A percentile compares a stretch with the other conserved stretches of the same genome.
Evolutionary conservation across 1,140 invertebrate genomes (phyloP).

Genomic region (Heliconius nattereri): DNA sequence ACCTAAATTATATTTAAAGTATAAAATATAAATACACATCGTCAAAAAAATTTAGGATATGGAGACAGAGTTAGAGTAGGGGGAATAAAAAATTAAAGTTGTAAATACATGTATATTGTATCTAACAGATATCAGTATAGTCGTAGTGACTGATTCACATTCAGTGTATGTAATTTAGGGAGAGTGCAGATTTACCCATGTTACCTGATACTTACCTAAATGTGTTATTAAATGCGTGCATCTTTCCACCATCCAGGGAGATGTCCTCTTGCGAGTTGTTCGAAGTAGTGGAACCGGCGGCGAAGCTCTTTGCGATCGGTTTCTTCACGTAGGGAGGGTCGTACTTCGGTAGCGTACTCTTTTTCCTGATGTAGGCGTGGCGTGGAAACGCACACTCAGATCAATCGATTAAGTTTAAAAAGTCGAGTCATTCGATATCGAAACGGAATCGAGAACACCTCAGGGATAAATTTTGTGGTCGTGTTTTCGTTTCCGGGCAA

Average conservation of each 20-base stretch:
- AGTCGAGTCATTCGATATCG: conserved; percentile 45
- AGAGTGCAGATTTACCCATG: conserved; percentile 13
- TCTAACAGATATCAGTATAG: conserved; percentile 17
- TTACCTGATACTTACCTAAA: conserved; percentile 85
- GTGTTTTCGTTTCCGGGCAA: conserved; percentile 62
- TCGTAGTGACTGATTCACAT: conserved; percentile 16
- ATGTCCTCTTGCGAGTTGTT: conserved; percentile 88
- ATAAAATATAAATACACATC: conserved; percentile 28
- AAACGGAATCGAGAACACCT: conserved; percentile 68
- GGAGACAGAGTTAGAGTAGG: not conserved
- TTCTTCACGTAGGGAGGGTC: conserved; percentile 93
- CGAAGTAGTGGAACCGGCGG: conserved; percentile 82
- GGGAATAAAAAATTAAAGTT: conserved; percentile 15
- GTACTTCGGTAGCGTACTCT: conserved; percentile 92
- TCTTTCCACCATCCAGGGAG: conserved; percentile 88
- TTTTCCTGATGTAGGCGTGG: conserved; percentile 85
- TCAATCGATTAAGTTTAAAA: conserved; percentile 79
- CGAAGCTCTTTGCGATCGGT: conserved; percentile 87
- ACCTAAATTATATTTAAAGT: conserved; percentile 33
- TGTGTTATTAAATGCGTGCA: conserved; percentile 90
- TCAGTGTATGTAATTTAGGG: conserved; percentile 7
- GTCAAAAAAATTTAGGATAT: conserved; percentile 3
- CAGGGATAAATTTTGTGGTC: conserved; percentile 55
- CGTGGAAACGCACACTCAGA: conserved; percentile 80
- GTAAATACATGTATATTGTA: conserved; percentile 15